Evolutionary conservation across 37 sponge, comb jelly and placozoan species (phyloP), one percentile per base, ranked within the genome.

Genomic region (Cladorhizidae sp.): DNA sequence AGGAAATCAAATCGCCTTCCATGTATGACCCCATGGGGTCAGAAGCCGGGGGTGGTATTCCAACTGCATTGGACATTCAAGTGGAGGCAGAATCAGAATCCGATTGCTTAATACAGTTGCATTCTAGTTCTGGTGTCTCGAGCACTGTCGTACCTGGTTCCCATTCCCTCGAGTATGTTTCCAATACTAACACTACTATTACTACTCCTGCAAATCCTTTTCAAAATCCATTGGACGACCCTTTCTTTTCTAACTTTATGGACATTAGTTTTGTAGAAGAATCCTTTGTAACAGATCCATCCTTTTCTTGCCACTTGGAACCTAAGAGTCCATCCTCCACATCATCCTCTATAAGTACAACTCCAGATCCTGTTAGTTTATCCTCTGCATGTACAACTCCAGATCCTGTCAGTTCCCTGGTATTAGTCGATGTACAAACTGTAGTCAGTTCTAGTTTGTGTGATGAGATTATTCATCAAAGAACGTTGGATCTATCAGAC

Each of bases 401-500:
- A 39, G 42, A 29, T 5, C 33, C 62, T 17, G 6, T 25, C 61
- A 33, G 33, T 67, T 33, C 57, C 57, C n/a, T n/a, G n/a, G 15
- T 40, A 40, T 26, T 40, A 36, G 5, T 2, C 7, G 35, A 65
- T 65, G 67, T 65, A 31, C n/a, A 54, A 22, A 35, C 75, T 31
- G 43, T 40, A 20, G 40, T 76, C n/a, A 42, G 52, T 52, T 33
- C 42, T 55, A 74, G 42, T 29, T 50, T 43, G 20, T 36, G 36
- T 42, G 74, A 74, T 54, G 23, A 18, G 2, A 22, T 32, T 32
- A 29, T 35, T 54, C 52, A 78, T 5, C 32, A 32, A 22, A 32
- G 57, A 41, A 9, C 73, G 2, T 73, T 73, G 36, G 80, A 79
- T 67, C 75, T 82, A 1, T 73, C 74, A 39, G 65, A 64, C 54